phyloP scores from a whole-genome alignment of 2,113 vertebrate genomes.

The Oncorhynchus clarkii region DNA sequence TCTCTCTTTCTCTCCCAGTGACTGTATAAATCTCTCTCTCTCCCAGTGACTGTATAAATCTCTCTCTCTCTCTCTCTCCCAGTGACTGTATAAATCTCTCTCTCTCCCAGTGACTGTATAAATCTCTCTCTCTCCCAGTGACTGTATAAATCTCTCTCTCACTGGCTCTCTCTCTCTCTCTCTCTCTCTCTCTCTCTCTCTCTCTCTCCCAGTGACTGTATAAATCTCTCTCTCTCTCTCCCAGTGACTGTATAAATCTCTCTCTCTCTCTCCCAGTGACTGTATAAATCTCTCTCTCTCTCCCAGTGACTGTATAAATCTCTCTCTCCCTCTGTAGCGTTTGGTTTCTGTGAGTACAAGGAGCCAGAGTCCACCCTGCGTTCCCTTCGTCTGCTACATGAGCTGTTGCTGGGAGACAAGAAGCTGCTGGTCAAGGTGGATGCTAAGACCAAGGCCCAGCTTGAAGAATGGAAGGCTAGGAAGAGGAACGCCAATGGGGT shows the following conservation, averaged over 20 bases:
- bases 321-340: conserved; percentile 71
- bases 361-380: conserved; percentile 96
- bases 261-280: neutral
- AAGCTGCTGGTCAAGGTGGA: conserved; percentile 98
- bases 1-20: neutral
- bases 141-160: neutral
- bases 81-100: neutral
- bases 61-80: neutral
- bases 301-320: neutral
- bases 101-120: too few species aligned
- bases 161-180: neutral
- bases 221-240: neutral
- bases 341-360: conserved; percentile 99
- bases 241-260: neutral
- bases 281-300: neutral
- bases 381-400: conserved; percentile 90
- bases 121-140: neutral
- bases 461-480: conserved; percentile 98
- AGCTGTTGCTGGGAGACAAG: conserved; percentile 95
- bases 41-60: too few species aligned
- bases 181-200: neutral
- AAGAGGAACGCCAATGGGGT: conserved; percentile 92
- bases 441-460: conserved; percentile 96
- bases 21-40: neutral
- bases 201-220: neutral